phyloP scores from a whole-genome alignment of 2,888 invertebrate species.

The Eilema sororculum region DNA sequence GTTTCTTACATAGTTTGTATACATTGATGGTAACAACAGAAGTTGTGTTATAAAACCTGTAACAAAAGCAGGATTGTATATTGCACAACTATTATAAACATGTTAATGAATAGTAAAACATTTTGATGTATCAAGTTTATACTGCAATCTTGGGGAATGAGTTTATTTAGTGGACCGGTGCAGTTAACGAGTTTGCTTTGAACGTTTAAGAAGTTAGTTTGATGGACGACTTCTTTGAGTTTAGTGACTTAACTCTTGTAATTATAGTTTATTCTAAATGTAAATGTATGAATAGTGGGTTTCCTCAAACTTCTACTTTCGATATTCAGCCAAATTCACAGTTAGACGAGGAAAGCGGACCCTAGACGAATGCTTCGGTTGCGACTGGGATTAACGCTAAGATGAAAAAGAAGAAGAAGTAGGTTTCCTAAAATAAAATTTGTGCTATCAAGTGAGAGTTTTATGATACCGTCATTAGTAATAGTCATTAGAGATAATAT shows the following conservation, averaged over 20 bases:
- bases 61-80: constrained; percentile 52
- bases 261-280: neutral
- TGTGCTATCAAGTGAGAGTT: too few species aligned
- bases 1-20: neutral
- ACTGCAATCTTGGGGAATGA: constrained; percentile 50
- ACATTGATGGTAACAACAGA: constrained; percentile 48
- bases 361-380: too few species aligned
- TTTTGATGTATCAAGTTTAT: constrained; percentile 63
- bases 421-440: neutral
- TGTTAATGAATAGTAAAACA: constrained; percentile 61
- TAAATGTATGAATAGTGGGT: neutral
- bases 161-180: constrained; percentile 34
- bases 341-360: too few species aligned
- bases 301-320: too few species aligned
- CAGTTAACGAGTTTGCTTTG: constrained; percentile 21
- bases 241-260: neutral
- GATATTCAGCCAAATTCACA: too few species aligned
- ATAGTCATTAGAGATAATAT: too few species aligned
- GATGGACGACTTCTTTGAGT: neutral
- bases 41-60: constrained; percentile 61
- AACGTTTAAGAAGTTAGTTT: constrained; percentile 20
- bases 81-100: constrained; percentile 41
- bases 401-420: neutral
- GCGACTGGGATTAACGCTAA: too few species aligned
- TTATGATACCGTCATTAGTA: too few species aligned